Base-by-base conservation (phyloP, 1,140 invertebrate genomes). In the Homalodisca vitripennis region DNA sequence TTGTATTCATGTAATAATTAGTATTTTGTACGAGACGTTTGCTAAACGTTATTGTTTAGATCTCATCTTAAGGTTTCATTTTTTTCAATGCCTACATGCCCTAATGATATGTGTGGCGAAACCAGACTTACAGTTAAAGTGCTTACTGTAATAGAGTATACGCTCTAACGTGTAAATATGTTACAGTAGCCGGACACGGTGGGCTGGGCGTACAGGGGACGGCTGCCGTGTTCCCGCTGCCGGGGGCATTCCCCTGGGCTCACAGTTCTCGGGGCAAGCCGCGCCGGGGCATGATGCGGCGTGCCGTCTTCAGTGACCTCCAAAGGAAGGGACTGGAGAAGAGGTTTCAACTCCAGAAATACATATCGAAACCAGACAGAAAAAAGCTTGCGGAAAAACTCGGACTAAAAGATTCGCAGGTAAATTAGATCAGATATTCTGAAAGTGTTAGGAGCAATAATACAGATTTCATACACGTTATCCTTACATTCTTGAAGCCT, bases 311-410 rank as follows among this genome's bases (percentile, higher is more conserved):
- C 82, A 97, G 92, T 57, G 95, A 98, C 78, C 87, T 95, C 0
- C 97, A 99, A 77, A 82, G 97, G 57, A 95, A 97, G 73, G 97
- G 97, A 0, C 82, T 99, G 60, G 97, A 99, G 81, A 92, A 95
- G 74, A 81, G 95, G 73, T 99, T 98, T 81, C 94, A 96, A 79
- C 86, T 96, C 17, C 96, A 99, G 80, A 98, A 98, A 80, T 99
- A 99, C 80, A 98, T 99, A 76, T 97, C 94, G 70, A 99, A 99
- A 79, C 96, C 96, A 0, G 96, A 99, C 80, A 87, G 97, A 77
- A 95, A 98, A 81, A 97, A 98, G 78, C 81, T 99, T 26, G 97
- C 97, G 0, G 95, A 97, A 79, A 95, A 97, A 80, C 84, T 99
- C 32, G 96, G 96, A 29, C 84, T 99, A 0, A 98, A 97, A 77